phyloP scores from a whole-genome alignment of 2,888 invertebrate genomes.

The Crossocerus cetratus region DNA sequence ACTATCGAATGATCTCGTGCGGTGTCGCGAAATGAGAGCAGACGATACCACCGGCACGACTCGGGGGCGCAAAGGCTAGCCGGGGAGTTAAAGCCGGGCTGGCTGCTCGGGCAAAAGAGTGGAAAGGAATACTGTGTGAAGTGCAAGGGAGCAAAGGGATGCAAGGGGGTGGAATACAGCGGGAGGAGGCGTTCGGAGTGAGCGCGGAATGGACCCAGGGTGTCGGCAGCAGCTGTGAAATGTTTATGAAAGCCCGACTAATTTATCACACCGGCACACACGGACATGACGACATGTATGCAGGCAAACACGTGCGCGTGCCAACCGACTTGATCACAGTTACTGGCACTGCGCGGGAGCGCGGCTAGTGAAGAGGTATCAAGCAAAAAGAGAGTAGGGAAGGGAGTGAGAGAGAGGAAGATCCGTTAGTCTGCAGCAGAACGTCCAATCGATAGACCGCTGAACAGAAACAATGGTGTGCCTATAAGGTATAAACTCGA shows the following conservation, averaged over 20 bases:
- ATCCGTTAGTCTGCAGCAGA: constrained; percentile 6
- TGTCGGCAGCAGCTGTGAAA: constrained; percentile 75
- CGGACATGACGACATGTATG: neutral
- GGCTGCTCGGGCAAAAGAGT: constrained; percentile 18
- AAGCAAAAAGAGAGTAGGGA: neutral
- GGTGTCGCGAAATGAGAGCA: neutral
- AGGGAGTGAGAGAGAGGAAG: constrained; percentile 15
- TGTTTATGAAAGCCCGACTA: constrained; percentile 75
- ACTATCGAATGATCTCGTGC: constrained; percentile 56
- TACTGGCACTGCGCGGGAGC: constrained; percentile 28
- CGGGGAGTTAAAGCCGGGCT: too few relatives aligned
- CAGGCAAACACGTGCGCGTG: constrained; percentile 10
- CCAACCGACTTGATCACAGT: constrained; percentile 58
- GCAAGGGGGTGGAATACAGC: constrained; percentile 34
- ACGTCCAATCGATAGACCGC: constrained; percentile 50
- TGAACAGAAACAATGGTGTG: constrained; percentile 34
- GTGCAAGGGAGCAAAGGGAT: constrained; percentile 25
- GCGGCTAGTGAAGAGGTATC: neutral
- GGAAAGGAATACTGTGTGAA: constrained; percentile 21
- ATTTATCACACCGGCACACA: constrained; percentile 69
- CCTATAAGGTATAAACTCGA: constrained; percentile 20
- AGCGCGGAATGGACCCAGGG: constrained; percentile 43
- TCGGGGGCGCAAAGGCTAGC: neutral
- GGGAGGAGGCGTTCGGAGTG: constrained; percentile 21
- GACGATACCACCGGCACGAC: neutral